These are phyloP conservation scores for Oscheius sp. DNA, from an alignment of 2,888 invertebrate species.

Conservation along the genomic window DNA sequence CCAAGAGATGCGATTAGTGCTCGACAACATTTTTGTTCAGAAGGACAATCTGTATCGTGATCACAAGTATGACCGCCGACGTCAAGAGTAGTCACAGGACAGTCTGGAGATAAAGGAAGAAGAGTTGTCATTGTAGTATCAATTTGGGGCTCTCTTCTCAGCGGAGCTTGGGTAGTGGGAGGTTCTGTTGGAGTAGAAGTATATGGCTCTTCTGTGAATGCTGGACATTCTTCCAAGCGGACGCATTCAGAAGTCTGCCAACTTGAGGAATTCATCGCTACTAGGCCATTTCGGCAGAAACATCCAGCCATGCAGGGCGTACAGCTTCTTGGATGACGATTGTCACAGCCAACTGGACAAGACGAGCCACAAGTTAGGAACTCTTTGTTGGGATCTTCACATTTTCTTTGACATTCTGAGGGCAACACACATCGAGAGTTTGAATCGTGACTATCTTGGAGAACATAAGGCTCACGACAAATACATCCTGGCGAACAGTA, in stretches of 20 bases:
- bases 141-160: neutral
- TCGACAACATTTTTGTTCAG: constrained; percentile 36
- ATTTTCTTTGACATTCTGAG: constrained; percentile 52
- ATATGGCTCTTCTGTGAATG: constrained; percentile 4
- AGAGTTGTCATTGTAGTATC: constrained; percentile 10
- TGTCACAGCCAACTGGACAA: constrained; percentile 66
- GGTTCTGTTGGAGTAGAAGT: constrained; percentile 4
- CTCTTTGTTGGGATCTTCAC: constrained; percentile 53
- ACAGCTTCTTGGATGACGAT: constrained; percentile 55
- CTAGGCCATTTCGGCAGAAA: constrained; percentile 60
- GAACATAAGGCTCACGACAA: constrained; percentile 53
- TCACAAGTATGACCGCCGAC: constrained; percentile 50
- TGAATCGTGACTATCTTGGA: constrained; percentile 35
- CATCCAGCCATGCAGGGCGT: constrained; percentile 65
- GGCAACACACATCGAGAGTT: constrained; percentile 58
- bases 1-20: constrained; percentile 49
- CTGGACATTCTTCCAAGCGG: constrained; percentile 49
- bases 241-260: constrained; percentile 57
- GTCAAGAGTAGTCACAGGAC: constrained; percentile 52
- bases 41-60: constrained; percentile 50
- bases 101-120: constrained; percentile 13
- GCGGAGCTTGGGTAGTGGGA: constrained; percentile 5
- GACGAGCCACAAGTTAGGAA: constrained; percentile 59
- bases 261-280: constrained; percentile 47
- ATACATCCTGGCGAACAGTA: constrained; percentile 59